A percentile compares a stretch with the other conserved stretches of the same genome.
Evolutionary conservation across 2,888 invertebrate species (phyloP).

Genomic region (Eupithecia inturbata): DNA sequence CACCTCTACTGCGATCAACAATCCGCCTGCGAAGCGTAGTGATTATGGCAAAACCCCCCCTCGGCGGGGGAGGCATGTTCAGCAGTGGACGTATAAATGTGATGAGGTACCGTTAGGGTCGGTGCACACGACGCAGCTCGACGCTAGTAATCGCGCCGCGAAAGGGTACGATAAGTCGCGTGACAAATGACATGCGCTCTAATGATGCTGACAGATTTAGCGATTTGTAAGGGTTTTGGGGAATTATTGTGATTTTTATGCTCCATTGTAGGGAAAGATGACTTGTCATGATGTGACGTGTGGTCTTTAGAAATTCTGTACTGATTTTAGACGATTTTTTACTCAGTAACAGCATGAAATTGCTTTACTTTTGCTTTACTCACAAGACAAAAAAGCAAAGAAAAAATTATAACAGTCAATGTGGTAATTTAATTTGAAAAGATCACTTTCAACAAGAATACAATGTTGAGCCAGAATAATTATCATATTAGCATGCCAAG

Average conservation of each 20-base stretch:
- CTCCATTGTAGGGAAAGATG: slow-evolving; percentile 4
- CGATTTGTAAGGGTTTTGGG: slow-evolving; percentile 31
- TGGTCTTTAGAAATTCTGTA: background rate
- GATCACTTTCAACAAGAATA: background rate
- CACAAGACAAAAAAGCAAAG: background rate
- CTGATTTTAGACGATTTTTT: background rate
- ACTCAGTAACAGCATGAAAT: background rate
- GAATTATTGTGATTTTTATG: slow-evolving; percentile 8
- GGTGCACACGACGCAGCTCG: slow-evolving; percentile 41
- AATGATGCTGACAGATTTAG: slow-evolving; percentile 61
- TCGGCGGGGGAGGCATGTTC: background rate
- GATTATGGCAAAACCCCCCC: background rate
- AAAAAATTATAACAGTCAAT: background rate
- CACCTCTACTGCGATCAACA: background rate
- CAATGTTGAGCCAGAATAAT: background rate
- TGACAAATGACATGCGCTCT: slow-evolving; percentile 65
- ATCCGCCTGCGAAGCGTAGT: background rate
- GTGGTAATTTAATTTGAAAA: background rate
- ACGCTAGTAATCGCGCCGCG: slow-evolving; percentile 58
- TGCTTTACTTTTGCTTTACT: background rate
- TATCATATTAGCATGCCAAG: slow-evolving; percentile 3
- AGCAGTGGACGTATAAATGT: background rate
- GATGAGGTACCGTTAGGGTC: slow-evolving; percentile 43
- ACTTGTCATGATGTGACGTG: background rate
- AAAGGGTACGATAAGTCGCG: slow-evolving; percentile 66